Conservation (phyloP, 2,888 invertebrate genomes). For the Ecliptopera silaceata region DNA sequence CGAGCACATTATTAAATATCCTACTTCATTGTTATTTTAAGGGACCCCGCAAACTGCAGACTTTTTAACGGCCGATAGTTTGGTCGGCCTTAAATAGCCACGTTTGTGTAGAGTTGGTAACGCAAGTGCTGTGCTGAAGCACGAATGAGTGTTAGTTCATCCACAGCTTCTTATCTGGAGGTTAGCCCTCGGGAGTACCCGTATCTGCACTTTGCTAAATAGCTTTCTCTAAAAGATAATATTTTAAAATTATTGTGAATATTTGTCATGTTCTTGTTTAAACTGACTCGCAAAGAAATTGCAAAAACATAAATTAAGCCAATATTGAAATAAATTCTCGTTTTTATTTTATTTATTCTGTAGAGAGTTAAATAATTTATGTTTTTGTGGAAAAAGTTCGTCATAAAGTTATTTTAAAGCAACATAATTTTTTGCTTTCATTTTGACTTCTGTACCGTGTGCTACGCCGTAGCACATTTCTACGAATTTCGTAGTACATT, state of each 20-base stretch:
- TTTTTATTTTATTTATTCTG: no score
- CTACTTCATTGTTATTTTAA: no score
- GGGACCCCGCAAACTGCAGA: no score
- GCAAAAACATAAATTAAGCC: no score
- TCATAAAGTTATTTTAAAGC: no score
- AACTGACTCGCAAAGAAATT: no score
- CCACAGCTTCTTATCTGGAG: conserved; percentile 8
- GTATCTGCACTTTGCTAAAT: conserved; percentile 15
- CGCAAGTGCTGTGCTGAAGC: background rate
- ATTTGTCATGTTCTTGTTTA: background rate
- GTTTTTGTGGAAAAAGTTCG: no score
- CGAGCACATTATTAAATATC: no score
- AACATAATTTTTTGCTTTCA: no score
- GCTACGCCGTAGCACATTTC: background rate
- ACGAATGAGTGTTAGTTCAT: background rate
- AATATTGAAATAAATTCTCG: no score
- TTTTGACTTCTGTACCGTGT: background rate
- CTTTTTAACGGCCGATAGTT: no score
- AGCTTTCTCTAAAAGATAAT: conserved; percentile 1
- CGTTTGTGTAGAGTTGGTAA: background rate
- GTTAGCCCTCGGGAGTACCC: conserved; percentile 14
- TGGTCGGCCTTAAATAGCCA: background rate
- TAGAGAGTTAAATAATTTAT: no score
- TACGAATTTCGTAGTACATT: background rate
- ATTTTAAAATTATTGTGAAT: background rate